phyloP scores from a whole-genome alignment of 2,113 vertebrate genomes.

The Phaetusa simplex region DNA sequence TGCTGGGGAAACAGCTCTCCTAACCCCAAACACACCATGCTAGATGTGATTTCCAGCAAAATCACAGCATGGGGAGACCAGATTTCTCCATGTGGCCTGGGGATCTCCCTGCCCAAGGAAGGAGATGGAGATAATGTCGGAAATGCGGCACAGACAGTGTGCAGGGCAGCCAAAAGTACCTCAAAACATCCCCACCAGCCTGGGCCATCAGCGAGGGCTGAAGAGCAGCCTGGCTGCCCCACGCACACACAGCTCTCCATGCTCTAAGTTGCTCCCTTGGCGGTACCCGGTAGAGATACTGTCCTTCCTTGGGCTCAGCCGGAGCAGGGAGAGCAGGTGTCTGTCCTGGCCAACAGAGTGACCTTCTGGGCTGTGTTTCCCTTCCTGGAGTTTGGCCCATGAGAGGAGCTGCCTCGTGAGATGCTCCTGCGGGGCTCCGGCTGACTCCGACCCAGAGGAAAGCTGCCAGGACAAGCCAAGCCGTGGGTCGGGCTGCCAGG shows the following conservation, averaged over 20 bases:
- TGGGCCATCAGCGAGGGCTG: not conserved
- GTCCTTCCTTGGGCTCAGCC: not conserved
- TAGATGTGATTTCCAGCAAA: not conserved
- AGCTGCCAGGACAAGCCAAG: not conserved
- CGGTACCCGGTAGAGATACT: not conserved
- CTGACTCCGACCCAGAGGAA: not conserved
- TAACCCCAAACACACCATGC: not conserved
- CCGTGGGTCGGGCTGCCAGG: not conserved
- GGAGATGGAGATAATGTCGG: not conserved
- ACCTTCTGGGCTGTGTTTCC: not conserved
- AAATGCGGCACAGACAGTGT: fast-evolving
- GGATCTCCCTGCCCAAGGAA: not conserved
- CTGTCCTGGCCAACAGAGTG: too few relatives aligned
- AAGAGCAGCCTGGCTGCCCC: not conserved
- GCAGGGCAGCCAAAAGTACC: not conserved
- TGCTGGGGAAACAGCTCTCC: fast-evolving
- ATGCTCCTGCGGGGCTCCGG: not conserved
- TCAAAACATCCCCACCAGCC: not conserved
- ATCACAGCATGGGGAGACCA: not conserved
- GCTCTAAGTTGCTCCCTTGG: not conserved
- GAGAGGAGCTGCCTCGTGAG: not conserved
- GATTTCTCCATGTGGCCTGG: not conserved
- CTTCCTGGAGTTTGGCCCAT: not conserved
- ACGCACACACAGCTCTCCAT: fast-evolving
- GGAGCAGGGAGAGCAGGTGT: not conserved